A percentile compares a stretch with the other conserved stretches of the same genome.
Conservation (phyloP, 1,140 invertebrate genomes). For the Cydia splendana region DNA sequence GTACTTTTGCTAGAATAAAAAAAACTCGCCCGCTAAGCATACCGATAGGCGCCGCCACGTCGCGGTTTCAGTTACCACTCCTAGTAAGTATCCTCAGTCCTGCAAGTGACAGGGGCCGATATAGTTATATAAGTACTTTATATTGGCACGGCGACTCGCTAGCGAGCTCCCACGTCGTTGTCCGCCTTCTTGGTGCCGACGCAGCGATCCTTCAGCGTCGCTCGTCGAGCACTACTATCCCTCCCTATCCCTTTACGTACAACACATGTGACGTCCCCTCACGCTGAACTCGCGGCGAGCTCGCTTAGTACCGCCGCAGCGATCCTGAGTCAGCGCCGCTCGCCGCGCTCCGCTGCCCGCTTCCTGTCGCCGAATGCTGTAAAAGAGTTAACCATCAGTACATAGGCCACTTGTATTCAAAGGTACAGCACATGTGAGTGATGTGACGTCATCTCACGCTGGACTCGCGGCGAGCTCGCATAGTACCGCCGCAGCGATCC, state of each 20-base stretch:
- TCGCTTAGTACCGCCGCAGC: slow-evolving; percentile 38
- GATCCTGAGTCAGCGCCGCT: slow-evolving; percentile 65
- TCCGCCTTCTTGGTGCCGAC: slow-evolving; percentile 36
- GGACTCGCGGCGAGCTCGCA: not conserved
- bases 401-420: slow-evolving; percentile 38
- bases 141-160: too few species aligned
- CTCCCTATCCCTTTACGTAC: slow-evolving; percentile 67
- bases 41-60: too few species aligned
- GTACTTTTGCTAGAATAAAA: too few species aligned
- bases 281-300: too few species aligned
- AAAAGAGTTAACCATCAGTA: slow-evolving; percentile 56
- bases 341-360: slow-evolving; percentile 56
- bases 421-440: not conserved
- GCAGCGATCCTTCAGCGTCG: slow-evolving; percentile 58
- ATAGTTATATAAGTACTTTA: too few species aligned
- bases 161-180: not conserved
- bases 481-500: slow-evolving; percentile 45
- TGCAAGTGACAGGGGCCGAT: too few species aligned
- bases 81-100: too few species aligned
- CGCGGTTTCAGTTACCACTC: too few species aligned
- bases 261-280: slow-evolving; percentile 53
- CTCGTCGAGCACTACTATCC: slow-evolving; percentile 55
- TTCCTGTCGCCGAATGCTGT: slow-evolving; percentile 69
- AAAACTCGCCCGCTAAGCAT: not conserved
- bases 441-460: not conserved